Evolutionary conservation across 2,113 vertebrate species (phyloP).

Genomic region (Donacobius atricapilla): DNA sequence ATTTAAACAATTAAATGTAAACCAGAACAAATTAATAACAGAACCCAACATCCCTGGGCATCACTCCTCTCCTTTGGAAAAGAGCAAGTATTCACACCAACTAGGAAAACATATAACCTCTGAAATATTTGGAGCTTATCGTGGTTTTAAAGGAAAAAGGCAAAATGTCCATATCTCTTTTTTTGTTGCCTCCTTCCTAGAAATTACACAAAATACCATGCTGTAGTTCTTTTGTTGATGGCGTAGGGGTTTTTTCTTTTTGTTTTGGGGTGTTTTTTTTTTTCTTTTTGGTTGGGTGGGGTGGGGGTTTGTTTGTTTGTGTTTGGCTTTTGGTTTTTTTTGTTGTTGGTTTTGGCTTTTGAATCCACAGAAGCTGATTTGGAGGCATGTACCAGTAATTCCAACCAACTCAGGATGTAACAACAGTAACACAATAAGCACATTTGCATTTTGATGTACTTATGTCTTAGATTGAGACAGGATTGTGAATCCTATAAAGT

Average conservation of each 20-base stretch:
- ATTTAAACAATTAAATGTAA: too few species aligned
- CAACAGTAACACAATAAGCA: background rate
- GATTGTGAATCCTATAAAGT: background rate
- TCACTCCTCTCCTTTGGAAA: background rate
- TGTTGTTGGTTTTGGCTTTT: background rate
- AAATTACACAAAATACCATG: background rate
- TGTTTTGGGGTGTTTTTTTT: too few species aligned
- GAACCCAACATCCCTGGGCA: too few species aligned
- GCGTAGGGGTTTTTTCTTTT: rapidly evolving
- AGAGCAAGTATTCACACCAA: background rate
- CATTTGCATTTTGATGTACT: background rate
- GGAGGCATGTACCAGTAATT: background rate
- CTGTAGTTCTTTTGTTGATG: background rate
- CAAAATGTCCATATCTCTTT: background rate
- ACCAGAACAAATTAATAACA: too few species aligned
- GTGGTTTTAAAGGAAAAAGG: background rate
- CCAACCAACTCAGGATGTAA: background rate
- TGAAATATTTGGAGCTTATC: background rate
- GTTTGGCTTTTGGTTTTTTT: background rate
- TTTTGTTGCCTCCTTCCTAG: background rate
- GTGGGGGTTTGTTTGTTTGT: background rate
- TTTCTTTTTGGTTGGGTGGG: background rate
- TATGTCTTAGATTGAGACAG: background rate
- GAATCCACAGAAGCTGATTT: background rate
- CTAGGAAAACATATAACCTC: background rate